Conservation (phyloP, 2,888 invertebrate genomes). For the Syrista parreyssii region DNA sequence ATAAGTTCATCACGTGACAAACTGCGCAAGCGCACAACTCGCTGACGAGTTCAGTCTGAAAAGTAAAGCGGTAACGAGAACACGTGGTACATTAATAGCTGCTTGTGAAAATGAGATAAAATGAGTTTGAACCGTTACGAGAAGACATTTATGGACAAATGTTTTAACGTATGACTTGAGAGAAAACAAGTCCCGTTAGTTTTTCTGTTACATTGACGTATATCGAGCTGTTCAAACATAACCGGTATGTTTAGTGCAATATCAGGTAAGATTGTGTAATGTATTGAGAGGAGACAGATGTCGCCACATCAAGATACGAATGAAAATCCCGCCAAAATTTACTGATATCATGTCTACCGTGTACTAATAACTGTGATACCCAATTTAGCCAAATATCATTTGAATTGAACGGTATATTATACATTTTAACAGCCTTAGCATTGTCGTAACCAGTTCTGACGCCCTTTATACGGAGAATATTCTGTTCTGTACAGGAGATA, state of each 20-base stretch:
- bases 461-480: background rate
- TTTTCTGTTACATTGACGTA: background rate
- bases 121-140: background rate
- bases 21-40: background rate
- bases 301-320: background rate
- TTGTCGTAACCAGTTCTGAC: background rate
- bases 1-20: background rate
- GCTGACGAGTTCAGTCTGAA: background rate
- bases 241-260: background rate
- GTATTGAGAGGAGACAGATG: background rate
- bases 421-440: background rate
- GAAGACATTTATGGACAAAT: background rate
- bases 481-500: background rate
- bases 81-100: background rate
- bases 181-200: background rate
- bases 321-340: background rate
- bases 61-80: background rate
- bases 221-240: background rate
- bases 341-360: background rate
- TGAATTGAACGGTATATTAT: background rate
- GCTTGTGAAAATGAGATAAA: no score
- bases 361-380: background rate
- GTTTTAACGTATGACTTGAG: background rate
- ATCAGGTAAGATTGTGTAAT: background rate
- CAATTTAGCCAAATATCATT: background rate